These are phyloP conservation scores for Cerastis rubricosa DNA, from an alignment of 2,888 invertebrate species.

Conservation along the genomic window DNA sequence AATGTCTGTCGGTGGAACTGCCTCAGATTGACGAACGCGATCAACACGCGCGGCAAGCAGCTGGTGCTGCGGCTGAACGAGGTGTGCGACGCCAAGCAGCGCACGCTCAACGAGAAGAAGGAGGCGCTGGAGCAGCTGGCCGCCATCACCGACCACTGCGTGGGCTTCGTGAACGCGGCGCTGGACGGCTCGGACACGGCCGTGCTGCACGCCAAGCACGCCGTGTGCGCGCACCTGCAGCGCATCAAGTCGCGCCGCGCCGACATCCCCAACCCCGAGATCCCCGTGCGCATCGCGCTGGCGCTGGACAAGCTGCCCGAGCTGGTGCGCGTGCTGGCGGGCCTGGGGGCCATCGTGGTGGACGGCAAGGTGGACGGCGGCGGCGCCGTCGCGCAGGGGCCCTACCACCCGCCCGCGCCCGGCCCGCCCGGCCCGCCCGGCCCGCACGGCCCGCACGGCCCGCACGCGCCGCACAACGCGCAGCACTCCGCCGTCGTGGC, in stretches of 20 bases:
- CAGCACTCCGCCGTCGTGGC: conserved; percentile 78
- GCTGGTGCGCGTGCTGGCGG: conserved; percentile 94
- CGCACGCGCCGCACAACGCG: conserved; percentile 52
- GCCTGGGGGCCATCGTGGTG: conserved; percentile 95
- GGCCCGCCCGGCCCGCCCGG: neutral
- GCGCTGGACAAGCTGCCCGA: conserved; percentile 95
- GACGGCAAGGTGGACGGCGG: conserved; percentile 94
- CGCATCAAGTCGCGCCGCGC: conserved; percentile 95
- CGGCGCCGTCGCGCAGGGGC: conserved; percentile 71
- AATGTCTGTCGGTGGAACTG: neutral
- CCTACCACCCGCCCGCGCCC: conserved; percentile 78
- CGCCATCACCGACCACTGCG: conserved; percentile 96
- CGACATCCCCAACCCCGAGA: conserved; percentile 97
- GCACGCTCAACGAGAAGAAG: conserved; percentile 96
- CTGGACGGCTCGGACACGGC: conserved; percentile 96
- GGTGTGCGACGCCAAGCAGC: conserved; percentile 93
- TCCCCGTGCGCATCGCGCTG: conserved; percentile 95
- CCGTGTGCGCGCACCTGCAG: conserved; percentile 92
- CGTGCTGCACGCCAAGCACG: conserved; percentile 95
- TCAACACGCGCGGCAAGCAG: conserved; percentile 95
- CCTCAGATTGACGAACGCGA: conserved; percentile 92
- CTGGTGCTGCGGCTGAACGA: conserved; percentile 95
- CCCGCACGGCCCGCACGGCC: neutral
- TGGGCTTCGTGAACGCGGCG: conserved; percentile 95
- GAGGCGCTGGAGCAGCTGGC: conserved; percentile 95